Percentiles rank a stretch among this genome's conserved stretches.
Evolutionary conservation across 1,140 invertebrate species (phyloP).

Genomic region (Samia ricini): DNA sequence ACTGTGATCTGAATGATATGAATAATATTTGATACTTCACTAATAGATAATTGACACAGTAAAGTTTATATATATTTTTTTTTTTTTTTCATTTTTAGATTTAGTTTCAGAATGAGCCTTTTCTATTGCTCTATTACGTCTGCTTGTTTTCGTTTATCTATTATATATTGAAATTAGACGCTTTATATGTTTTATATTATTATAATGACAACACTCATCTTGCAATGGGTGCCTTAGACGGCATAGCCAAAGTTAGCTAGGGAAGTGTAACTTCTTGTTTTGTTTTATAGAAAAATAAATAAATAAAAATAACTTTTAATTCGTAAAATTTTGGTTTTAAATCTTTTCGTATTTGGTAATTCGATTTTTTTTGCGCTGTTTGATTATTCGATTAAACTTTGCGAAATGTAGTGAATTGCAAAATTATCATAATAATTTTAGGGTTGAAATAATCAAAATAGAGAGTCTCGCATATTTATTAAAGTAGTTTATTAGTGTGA

Average conservation of each 20-base stretch:
- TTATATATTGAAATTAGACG: conserved; percentile 58
- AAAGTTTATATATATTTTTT: conserved; percentile 60
- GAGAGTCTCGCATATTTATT: conserved; percentile 65
- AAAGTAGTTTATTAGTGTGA: conserved; percentile 50
- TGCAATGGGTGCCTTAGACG: conserved; percentile 53
- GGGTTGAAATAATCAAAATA: conserved; percentile 52
- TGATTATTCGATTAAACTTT: conserved; percentile 40
- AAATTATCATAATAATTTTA: conserved; percentile 62
- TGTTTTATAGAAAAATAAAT: conserved; percentile 26
- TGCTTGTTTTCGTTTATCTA: conserved; percentile 46
- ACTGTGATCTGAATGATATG: conserved; percentile 79
- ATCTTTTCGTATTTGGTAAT: conserved; percentile 5
- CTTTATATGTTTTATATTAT: conserved; percentile 65
- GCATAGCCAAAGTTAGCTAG: conserved; percentile 72
- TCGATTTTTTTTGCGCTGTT: conserved; percentile 14
- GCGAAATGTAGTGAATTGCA: conserved; percentile 33
- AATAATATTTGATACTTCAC: conserved; percentile 79
- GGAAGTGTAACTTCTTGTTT: conserved; percentile 51
- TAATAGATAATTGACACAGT: conserved; percentile 70
- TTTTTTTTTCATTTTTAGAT: too few species aligned
- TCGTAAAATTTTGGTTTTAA: conserved; percentile 5
- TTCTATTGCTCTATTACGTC: conserved; percentile 42
- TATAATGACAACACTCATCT: conserved; percentile 45
- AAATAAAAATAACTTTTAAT: conserved; percentile 23
- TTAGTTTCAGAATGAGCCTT: conserved; percentile 37